These are phyloP conservation scores for Nixonia krombeini DNA, from an alignment of 1,140 invertebrate species.

Conservation along the genomic window DNA sequence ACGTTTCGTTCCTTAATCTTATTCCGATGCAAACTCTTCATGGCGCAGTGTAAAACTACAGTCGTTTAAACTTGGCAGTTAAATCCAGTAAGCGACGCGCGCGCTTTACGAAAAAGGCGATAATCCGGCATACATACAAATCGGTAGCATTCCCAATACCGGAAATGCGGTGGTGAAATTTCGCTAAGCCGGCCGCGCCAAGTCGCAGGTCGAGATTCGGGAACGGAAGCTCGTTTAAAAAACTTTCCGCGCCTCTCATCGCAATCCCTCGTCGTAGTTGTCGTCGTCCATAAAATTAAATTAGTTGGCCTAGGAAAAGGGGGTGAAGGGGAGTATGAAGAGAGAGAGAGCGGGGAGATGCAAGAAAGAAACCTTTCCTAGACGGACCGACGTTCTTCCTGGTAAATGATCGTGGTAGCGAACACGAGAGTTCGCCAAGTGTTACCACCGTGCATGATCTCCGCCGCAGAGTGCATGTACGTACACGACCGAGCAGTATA, in stretches of 20 bases:
- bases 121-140: constrained; percentile 14
- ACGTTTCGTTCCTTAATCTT: too few relatives aligned
- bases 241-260: neutral
- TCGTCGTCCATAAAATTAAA: constrained; percentile 31
- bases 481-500: too few relatives aligned
- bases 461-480: too few relatives aligned
- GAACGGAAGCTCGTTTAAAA: constrained; percentile 8
- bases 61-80: neutral
- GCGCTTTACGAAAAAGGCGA: constrained; percentile 4
- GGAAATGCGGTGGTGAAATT: constrained; percentile 18
- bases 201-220: neutral
- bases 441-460: too few relatives aligned
- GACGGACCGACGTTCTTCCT: constrained; percentile 5
- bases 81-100: constrained; percentile 8
- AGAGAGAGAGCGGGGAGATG: too few relatives aligned
- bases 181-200: constrained; percentile 4
- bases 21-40: too few relatives aligned
- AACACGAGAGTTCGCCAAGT: neutral
- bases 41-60: too few relatives aligned
- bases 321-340: constrained; percentile 8
- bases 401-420: constrained; percentile 5
- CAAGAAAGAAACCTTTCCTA: constrained; percentile 3
- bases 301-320: constrained; percentile 9
- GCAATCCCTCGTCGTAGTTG: constrained; percentile 20
- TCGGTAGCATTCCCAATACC: constrained; percentile 23